Conservation (phyloP, 2,888 invertebrate species). For the Monoplex corrugatus region DNA sequence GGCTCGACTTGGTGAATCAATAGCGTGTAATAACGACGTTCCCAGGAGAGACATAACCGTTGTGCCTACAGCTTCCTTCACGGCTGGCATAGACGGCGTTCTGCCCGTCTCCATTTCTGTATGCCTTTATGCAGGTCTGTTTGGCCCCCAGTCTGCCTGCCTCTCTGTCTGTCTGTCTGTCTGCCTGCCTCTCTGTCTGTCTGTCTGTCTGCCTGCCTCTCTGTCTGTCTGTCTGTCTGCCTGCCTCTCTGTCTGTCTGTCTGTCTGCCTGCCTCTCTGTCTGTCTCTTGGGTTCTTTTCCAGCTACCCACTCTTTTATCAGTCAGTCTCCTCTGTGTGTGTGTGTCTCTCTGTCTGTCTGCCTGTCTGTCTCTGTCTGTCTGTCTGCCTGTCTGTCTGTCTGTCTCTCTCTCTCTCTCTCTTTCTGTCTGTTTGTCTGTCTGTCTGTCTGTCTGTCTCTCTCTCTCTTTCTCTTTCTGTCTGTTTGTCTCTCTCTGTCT, state of each 20-base stretch:
- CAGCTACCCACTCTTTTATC: background rate
- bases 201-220: background rate
- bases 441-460: background rate
- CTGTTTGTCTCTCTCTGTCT: background rate
- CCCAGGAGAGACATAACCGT: too few relatives aligned
- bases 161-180: background rate
- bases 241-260: background rate
- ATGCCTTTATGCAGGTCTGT: background rate
- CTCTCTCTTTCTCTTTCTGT: background rate
- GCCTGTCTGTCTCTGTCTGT: background rate
- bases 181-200: background rate
- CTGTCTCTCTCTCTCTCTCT: constrained; percentile 18
- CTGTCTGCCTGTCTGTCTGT: background rate
- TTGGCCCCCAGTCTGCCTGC: background rate
- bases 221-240: background rate
- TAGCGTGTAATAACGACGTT: too few relatives aligned
- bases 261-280: background rate
- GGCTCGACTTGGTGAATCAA: too few relatives aligned
- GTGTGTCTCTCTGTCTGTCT: background rate
- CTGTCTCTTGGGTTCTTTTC: background rate
- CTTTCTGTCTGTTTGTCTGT: background rate
- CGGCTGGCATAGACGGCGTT: background rate
- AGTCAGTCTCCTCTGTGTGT: background rate
- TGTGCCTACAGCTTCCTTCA: too few relatives aligned
- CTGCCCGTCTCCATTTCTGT: background rate